phyloP scores from a whole-genome alignment of 2,113 vertebrate species.

The Gnathonemus echidnorhynchus region DNA sequence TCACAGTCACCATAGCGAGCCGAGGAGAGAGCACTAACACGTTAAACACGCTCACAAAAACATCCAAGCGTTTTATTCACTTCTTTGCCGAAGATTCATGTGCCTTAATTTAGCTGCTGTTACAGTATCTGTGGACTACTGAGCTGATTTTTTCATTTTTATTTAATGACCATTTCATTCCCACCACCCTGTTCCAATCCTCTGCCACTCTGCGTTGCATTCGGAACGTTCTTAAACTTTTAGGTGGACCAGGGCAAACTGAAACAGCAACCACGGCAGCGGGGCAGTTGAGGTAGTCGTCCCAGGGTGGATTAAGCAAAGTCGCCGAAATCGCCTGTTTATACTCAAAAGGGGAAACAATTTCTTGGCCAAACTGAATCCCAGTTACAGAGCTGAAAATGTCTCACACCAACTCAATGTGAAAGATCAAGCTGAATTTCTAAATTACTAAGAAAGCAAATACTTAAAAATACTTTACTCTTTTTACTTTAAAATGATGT shows the following conservation, averaged over 20 bases:
- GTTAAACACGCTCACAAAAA: background rate
- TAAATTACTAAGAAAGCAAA: background rate
- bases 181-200: background rate
- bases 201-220: background rate
- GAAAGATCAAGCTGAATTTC: background rate
- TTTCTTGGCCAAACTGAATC: background rate
- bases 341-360: background rate
- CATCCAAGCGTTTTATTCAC: background rate
- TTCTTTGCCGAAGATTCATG: background rate
- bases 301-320: background rate
- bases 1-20: background rate
- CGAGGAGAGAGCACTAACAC: background rate
- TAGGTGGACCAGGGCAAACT: background rate
- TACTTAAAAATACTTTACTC: background rate
- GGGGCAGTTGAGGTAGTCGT: background rate
- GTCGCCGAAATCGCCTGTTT: background rate
- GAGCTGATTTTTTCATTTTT: background rate
- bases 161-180: background rate
- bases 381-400: background rate
- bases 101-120: background rate
- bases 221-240: background rate
- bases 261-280: background rate
- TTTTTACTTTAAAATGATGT: background rate
- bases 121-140: background rate
- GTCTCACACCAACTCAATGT: background rate